A percentile compares a stretch with the other conserved stretches of the same genome.
Conservation (phyloP, 2,113 vertebrate species). For the Felis chaus region DNA sequence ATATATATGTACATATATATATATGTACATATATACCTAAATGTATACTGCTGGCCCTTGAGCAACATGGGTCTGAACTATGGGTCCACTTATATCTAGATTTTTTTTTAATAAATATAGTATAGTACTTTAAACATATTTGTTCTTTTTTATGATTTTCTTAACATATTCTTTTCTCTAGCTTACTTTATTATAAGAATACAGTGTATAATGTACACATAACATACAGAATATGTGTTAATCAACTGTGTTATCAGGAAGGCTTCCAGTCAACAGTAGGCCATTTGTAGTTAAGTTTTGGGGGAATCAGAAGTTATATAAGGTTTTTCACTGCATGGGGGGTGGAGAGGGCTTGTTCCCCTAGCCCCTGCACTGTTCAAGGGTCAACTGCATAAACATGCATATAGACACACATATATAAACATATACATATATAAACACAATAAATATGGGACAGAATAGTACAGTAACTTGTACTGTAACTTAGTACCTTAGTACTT, state of each 20-base stretch:
- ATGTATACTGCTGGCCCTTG: background rate
- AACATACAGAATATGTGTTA: background rate
- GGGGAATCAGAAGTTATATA: background rate
- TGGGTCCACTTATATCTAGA: background rate
- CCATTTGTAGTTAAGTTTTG: background rate
- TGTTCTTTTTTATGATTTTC: background rate
- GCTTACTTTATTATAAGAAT: background rate
- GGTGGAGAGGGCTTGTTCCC: background rate
- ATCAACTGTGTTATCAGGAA: background rate
- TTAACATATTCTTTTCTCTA: background rate
- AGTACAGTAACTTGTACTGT: background rate
- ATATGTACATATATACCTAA: background rate
- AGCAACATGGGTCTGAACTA: background rate
- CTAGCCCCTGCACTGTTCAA: background rate
- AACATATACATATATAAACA: background rate
- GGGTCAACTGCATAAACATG: background rate
- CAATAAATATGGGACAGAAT: background rate
- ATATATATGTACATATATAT: background rate
- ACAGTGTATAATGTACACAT: background rate
- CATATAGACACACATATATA: background rate
- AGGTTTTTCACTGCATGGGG: background rate
- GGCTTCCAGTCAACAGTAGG: background rate
- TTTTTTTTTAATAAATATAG: background rate
- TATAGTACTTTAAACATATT: background rate
- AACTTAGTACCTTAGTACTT: too few relatives aligned